Evolutionary conservation across 2,888 invertebrate genomes (phyloP), one percentile per base, ranked within the genome.

Genomic region (Campoplex nolae): DNA sequence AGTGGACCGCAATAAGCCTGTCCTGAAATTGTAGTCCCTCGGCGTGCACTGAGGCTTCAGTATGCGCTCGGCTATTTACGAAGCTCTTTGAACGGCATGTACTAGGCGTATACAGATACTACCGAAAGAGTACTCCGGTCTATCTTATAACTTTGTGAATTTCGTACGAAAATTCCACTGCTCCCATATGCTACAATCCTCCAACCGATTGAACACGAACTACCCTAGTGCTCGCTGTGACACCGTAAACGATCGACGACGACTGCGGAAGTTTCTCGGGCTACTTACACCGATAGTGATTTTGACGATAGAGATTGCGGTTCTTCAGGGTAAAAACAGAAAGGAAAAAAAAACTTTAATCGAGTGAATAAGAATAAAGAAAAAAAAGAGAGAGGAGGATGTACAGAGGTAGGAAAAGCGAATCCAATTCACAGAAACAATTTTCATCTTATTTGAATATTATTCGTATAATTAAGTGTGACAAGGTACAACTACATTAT

Each of bases 81-180:
- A 78, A 87, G 82, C 82, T 84, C 78, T 84, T 87, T 75, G 84
- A 77, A 68, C 58, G 77, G 54, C 77, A 54, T 81, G 83, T 83
- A 81, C 80, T 38, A 32, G 75, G 76, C 48, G 75, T 77, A 86
- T 68, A 73, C 56, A 51, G 18, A 38, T 54, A 54, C 48, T 56
- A 32, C 51, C 48, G 23, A 32, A 77, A 78, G 80, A 81, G 78
- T 67, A 84, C 80, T 78, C 58, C n/a, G 56, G 62, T 78, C 42
- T 74, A 67, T 67, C 80, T 81, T 75, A 74, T 77, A 78, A 84
- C 74, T 81, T 73, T 51, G 68, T 42, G 75, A 83, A 75, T 62
- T 75, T 83, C 81, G 68, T 77, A 68, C 42, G 58, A 54, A 51
- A 73, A 71, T 32, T 71, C 65, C 56, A 65, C 32, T 45, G 32